Base-by-base conservation (phyloP, 2,113 vertebrate genomes). In the Syrrhaptes paradoxus region DNA sequence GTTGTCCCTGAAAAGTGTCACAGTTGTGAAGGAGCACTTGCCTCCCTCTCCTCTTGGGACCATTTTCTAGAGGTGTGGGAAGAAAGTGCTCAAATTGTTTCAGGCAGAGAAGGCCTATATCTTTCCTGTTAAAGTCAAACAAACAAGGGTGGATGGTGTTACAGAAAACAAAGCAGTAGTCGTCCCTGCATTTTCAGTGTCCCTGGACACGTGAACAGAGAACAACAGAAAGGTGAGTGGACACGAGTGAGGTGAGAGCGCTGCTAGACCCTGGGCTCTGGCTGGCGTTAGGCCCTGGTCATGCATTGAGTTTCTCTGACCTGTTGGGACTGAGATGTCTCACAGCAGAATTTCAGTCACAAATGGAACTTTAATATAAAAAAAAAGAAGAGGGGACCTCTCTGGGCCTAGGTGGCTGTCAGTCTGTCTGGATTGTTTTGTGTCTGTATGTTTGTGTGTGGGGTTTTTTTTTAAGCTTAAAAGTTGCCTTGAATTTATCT, bases 191-290 rank as follows among this genome's bases (percentile, higher is more conserved):
- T 85, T 91, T 73, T 34, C 22, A 17, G 49, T 71, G 31, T 21
- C 1, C 0, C 6, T 34, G 36, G 26, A 38, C 0, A 2, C 59
- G 10, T 3, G 2, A n/a, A n/a, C 38, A 26, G 61, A 21, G 28
- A 66, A 43, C 3, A 62, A 2, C 14, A 2, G 51, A n/a, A 85
- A 41, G 12, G 13, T 36, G 77, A 31, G n/a, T 3, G 2, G 36
- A 17, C 16, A 24, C 5, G 3, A 0, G 0, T 18, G 70, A 38
- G 38, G 19, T 43, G 43, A 71, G 34, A 72, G 19, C 32, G 38
- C 1, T 7, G 7, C 16, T 7, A 3, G 48, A 67, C 24, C 49
- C 59, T 41, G 46, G 32, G 36, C 32, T 38, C 7, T 76, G 20
- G 4, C 43, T 86, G 54, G 48, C 36, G 29, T 86, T 41, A 49